Conservation (phyloP, 2,113 vertebrate genomes). For the Nerophis ophidion region DNA sequence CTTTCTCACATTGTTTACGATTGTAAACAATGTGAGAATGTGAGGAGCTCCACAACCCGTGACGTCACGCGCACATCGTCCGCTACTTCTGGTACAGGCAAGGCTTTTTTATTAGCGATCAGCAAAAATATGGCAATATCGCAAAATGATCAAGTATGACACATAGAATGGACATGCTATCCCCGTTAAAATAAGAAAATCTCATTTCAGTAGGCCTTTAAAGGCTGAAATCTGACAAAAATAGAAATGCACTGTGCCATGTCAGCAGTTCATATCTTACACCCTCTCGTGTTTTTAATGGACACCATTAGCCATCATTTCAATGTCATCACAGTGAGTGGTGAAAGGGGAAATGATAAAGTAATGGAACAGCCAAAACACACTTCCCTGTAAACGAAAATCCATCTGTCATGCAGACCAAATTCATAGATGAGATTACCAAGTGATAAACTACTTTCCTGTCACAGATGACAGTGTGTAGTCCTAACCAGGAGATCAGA, state of each 20-base stretch:
- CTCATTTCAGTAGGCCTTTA: no score
- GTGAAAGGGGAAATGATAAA: conserved; percentile 22
- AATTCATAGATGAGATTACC: conserved; percentile 19
- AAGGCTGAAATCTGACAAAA: conserved; percentile 6
- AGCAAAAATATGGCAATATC: no score
- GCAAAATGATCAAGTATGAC: no score
- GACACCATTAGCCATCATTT: conserved; percentile 39
- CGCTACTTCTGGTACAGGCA: no score
- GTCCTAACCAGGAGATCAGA: not conserved
- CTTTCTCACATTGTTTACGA: no score
- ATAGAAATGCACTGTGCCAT: conserved; percentile 5
- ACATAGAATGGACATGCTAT: no score
- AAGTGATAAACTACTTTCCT: conserved; percentile 36
- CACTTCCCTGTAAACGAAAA: conserved; percentile 53
- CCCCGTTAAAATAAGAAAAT: no score
- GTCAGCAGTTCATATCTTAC: conserved; percentile 47
- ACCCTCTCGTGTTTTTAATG: conserved; percentile 56
- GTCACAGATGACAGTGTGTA: conserved; percentile 3
- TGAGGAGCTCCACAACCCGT: no score
- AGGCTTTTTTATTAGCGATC: no score
- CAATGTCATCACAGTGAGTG: conserved; percentile 46
- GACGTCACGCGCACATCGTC: no score
- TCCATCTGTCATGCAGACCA: conserved; percentile 34
- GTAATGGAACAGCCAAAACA: conserved; percentile 40
- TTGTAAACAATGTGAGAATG: no score